Evolutionary conservation across 37 sponge, comb jelly and placozoan species (phyloP), one percentile per base, ranked within the genome.

Genomic region (Diacarnus erythraeanus): DNA sequence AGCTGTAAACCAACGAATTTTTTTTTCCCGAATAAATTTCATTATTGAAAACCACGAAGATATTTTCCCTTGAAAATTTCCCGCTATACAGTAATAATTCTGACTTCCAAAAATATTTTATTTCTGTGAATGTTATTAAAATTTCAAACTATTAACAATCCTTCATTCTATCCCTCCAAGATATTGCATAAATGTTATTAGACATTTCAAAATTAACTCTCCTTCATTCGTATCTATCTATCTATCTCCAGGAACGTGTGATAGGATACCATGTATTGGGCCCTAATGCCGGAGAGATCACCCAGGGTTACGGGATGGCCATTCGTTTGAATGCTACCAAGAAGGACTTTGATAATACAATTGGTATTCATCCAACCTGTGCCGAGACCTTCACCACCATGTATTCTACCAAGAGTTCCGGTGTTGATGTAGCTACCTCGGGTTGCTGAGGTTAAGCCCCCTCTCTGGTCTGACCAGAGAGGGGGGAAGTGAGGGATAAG

Each of bases 381-480:
- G 87, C 99, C 21, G 99, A 98, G 89, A 85, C 40, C 59, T 90
- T 94, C 77, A 97, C 98, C 60, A 90, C 98, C 21, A 43, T 97
- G 65, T 72, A 64, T 51, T 78, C 66, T 30, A 92, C 95, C 38
- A 94, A 92, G 84, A 68, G 86, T 44, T 97, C 98, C 3, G 94
- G 95, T 1, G 71, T 68, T 12, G 85, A 91, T n/a, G 74, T 83
- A 25, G 80, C 64, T 18, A 71, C 75, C 17, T 33, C 76, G 18
- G 95, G 91, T 20, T 97, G 98, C 95, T 97, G 98, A 97, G 93
- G 95, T 92, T 97, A 97, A 85, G 90, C 93, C 84, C 85, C 92
- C 78, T 77, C 92, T 84, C 77, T 41, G 9, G n/a, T 2, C 17
- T 5, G 33, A 65, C 33, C 31, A 65, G 66, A 65, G 66, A 35